Conservation (phyloP, 2,797 vertebrate genomes). For the Silurus lanzhouensis region DNA sequence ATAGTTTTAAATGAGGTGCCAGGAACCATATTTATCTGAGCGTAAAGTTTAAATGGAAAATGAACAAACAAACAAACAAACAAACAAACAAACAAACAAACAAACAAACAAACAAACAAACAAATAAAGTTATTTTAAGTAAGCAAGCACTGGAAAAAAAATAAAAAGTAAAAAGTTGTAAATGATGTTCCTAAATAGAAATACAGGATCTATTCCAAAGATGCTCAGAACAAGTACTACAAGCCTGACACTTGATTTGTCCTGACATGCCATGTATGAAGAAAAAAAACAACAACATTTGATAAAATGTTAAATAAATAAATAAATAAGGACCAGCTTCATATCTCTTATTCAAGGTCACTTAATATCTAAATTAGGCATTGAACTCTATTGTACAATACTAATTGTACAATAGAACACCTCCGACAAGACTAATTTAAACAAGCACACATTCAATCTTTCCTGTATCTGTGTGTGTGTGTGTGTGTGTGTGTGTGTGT, state of each 20-base stretch:
- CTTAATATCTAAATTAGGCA: too few species aligned
- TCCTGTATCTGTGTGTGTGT: background rate
- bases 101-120: background rate
- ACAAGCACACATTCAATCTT: background rate
- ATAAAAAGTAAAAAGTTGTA: background rate
- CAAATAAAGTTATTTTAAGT: too few species aligned
- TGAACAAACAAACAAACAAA: background rate
- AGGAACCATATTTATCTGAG: background rate
- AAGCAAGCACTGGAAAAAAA: background rate
- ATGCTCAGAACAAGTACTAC: too few species aligned
- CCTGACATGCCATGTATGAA: too few species aligned
- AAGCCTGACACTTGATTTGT: too few species aligned
- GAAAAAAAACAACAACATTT: too few species aligned
- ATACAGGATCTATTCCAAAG: background rate
- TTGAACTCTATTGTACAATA: too few species aligned
- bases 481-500: too few species aligned
- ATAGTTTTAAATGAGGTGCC: background rate
- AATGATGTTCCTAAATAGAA: background rate
- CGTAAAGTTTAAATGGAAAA: background rate
- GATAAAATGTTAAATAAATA: too few species aligned
- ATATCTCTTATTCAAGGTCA: too few species aligned
- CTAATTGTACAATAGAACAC: background rate
- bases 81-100: background rate
- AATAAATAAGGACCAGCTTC: too few species aligned
- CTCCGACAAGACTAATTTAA: slow-evolving; percentile 9